Evolutionary conservation across 2,113 vertebrate genomes (phyloP), one percentile per base, ranked within the genome.

Genomic region (Cyanoderma ruficeps): DNA sequence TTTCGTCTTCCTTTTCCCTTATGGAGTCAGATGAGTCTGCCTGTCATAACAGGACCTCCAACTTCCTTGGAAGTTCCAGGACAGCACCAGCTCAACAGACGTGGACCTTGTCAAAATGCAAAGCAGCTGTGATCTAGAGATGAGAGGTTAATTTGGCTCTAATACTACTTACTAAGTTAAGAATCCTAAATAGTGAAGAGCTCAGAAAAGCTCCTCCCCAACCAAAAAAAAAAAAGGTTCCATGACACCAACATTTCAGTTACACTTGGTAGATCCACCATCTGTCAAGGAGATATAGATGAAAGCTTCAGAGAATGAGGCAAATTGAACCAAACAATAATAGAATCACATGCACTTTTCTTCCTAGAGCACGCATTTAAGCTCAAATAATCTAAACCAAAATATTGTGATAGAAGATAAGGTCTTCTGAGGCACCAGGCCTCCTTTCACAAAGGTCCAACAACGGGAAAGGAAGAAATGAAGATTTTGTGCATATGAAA

Each of bases 381-480:
- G 69, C 27, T 83, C 67, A 44, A 57, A 78, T 57, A 74, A 88
- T 78, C 64, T 76, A 35, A 78, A 91, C 9, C 13, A 77, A 91
- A 86, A 68, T 37, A 85, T 7, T 68, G 42, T 53, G 53, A 46
- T 39, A 59, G 55, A 60, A 85, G 53, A 46, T 28, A 63, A 89
- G 27, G 42, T 76, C 39, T 65, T 47, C 39, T 75, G 75, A 47
- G 67, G 78, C 63, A 37, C 50, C 21, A 50, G 60, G 20, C 15
- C 75, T 56, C 42, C 27, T 22, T 72, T 61, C 21, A 17, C 10
- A 5, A 44, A 87, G 39, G 28, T 33, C 37, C 67, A 72, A 10
- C 2, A 9, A 52, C 0, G 0, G 22, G 25, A 80, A 60, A 74
- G 28, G 42, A 59, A 90, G 30, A 30, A 42, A 46, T 23, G 56